Base-by-base conservation (phyloP, 2,888 invertebrate species). In the Thyatira batis region DNA sequence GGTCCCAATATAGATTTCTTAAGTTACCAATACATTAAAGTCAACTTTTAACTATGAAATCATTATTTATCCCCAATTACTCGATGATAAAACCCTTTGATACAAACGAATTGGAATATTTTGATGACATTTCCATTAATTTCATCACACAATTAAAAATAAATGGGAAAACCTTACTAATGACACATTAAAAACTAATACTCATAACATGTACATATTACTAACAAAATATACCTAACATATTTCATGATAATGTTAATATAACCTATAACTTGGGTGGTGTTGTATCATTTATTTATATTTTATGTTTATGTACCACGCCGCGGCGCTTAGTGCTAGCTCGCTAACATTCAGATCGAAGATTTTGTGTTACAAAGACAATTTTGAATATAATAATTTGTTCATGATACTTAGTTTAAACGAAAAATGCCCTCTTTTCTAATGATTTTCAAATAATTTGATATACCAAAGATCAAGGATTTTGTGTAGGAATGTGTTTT, bases 211-310 rank as follows among this genome's bases (percentile, higher is more conserved):
- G 2, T 33, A 33, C 11, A 13, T 13, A 9, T 2, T 27, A 39
- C 39, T 39, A 39, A 39, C 39, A 39, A 17, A 39, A 39, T 17
- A 17, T 17, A 8, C 13, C 2, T 13, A 5, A 33, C 33, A 30
- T 30, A 30, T 13, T 33, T 33, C 13, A 33, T 13, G 5, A 5
- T 2, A 1, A 11, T 39, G 17, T 39, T 17, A n/a, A 39, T 17
- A 17, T 39, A 39, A 39, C 39, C 39, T 17, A 17, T 59, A 54
- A 58, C 62, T 66, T 61, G 60, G 54, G 57, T 65, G 69, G 58
- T 69, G 64, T 66, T 61, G 54, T 62, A 51, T 54, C 17, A 39
- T 39, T 30, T 58, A 52, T 61, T 60, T 61, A 55, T 54, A 57
- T 65, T 61, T 54, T 52, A 51, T 57, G 53, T 60, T 54, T 39